Base-by-base conservation (phyloP, 2,888 invertebrate genomes). In the Halictus quadricinctus region DNA sequence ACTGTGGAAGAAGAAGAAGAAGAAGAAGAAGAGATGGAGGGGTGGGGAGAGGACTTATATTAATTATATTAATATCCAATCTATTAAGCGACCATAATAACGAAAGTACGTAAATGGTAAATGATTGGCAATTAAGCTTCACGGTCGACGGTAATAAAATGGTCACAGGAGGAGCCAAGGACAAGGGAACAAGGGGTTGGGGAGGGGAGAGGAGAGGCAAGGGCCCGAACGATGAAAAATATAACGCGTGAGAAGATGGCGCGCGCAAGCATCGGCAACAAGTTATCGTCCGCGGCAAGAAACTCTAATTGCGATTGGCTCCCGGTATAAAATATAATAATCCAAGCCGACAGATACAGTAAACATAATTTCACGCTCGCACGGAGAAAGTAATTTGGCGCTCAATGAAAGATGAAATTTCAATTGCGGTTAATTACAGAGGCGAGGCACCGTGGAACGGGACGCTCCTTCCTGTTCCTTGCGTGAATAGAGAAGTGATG, bases 391-490 rank as follows among this genome's bases (percentile, higher is more conserved):
- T 74, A 87, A 76, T 76, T 79, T 75, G 80, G 50, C 54, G 72
- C 46, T 84, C 77, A 76, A 81, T 81, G 87, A 84, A 83, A 72
- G 83, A 87, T 79, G 87, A 87, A 84, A 79, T 84, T 87, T 87
- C 87, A 87, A 87, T 87, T 87, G 76, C 84, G 76, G 84, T 75
- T 87, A 87, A 84, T 87, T 87, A 79, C 66, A 78, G 64, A 81
- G 79, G 64, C 66, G 77, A 46, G 80, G 70, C 18, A 50, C 15
- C 41, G 36, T 69, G 48, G 77, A 75, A 66, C 66, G 60, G 66
- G 72, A 80, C 29, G 83, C 60, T 69, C 60, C 70, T 86, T 80
- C 86, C 75, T 86, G 76, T 69, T 60, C 66, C 66, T 36, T 72
- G 77, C 54, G 73, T 54, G 80, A 79, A 83, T 83, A 66, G 86